Percentiles rank a stretch among this genome's conserved stretches.
These are phyloP conservation scores for Rhamnusium bicolor DNA, from an alignment of 2,888 invertebrate species.

Conservation along the genomic window DNA sequence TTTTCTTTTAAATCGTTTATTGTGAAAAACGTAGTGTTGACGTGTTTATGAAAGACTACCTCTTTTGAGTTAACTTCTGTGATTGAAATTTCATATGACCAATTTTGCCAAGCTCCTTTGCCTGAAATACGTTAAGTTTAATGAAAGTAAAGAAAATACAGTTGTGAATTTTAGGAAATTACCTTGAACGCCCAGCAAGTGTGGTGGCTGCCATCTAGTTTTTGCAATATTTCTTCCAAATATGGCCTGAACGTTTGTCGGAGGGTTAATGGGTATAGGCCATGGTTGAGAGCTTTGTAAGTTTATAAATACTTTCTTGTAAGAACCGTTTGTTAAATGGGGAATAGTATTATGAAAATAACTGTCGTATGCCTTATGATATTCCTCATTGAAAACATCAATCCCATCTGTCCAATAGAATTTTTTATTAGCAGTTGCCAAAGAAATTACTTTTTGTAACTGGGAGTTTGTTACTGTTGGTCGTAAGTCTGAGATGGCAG, in stretches of 20 bases:
- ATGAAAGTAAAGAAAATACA: background rate
- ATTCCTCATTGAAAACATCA: conserved; percentile 85
- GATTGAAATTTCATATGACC: conserved; percentile 85
- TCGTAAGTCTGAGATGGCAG: conserved; percentile 81
- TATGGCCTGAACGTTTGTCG: conserved; percentile 85
- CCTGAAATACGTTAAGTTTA: conserved; percentile 69
- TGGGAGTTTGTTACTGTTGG: conserved; percentile 83
- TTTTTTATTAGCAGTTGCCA: conserved; percentile 83
- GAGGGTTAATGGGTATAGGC: conserved; percentile 85
- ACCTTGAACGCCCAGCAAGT: conserved; percentile 83
- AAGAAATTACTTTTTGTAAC: conserved; percentile 82
- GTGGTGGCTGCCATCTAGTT: conserved; percentile 88
- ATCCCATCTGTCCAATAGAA: conserved; percentile 92
- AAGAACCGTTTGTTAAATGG: conserved; percentile 67
- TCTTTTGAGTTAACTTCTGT: conserved; percentile 72
- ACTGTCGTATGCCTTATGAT: conserved; percentile 75
- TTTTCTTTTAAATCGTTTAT: conserved; percentile 82
- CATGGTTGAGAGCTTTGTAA: conserved; percentile 84
- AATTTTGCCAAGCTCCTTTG: conserved; percentile 80
- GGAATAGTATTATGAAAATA: conserved; percentile 87
- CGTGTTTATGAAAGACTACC: conserved; percentile 69
- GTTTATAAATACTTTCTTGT: conserved; percentile 72
- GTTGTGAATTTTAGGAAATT: conserved; percentile 48
- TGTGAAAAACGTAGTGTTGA: conserved; percentile 77
- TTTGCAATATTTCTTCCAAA: conserved; percentile 84